These are phyloP conservation scores for Podarcis lilfordi DNA, from an alignment of 2,797 vertebrate species.

Conservation along the genomic window DNA sequence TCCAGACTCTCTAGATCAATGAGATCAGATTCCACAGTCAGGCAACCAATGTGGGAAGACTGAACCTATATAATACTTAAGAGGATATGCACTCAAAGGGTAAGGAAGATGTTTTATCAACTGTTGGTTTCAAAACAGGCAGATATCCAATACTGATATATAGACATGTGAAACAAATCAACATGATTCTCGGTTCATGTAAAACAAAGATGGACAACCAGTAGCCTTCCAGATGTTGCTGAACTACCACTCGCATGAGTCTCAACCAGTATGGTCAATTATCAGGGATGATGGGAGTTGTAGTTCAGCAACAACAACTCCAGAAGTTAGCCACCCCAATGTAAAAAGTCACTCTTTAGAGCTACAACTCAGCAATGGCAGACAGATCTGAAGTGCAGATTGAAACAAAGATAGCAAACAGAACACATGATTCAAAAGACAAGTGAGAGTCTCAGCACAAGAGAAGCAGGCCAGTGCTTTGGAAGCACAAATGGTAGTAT, in stretches of 20 bases:
- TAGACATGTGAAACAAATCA: background rate
- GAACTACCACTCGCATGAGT: no score
- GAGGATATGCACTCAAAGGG: background rate
- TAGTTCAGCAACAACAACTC: no score
- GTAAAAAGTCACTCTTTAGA: background rate
- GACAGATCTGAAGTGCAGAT: background rate
- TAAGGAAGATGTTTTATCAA: background rate
- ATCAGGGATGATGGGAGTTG: no score
- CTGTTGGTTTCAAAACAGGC: background rate
- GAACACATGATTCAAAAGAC: background rate
- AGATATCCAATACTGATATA: background rate
- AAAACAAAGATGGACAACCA: no score
- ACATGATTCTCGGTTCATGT: background rate
- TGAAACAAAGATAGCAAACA: background rate
- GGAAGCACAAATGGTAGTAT: background rate
- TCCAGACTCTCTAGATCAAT: background rate
- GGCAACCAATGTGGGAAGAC: background rate
- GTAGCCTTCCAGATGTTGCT: no score
- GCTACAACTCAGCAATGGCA: background rate
- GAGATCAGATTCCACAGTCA: background rate
- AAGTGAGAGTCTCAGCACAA: background rate
- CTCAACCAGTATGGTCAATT: no score
- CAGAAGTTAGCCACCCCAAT: no score
- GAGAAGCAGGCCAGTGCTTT: background rate
- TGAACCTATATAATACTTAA: background rate